Conservation (phyloP, 1,140 invertebrate species). For the Mactra quadrangularis region DNA sequence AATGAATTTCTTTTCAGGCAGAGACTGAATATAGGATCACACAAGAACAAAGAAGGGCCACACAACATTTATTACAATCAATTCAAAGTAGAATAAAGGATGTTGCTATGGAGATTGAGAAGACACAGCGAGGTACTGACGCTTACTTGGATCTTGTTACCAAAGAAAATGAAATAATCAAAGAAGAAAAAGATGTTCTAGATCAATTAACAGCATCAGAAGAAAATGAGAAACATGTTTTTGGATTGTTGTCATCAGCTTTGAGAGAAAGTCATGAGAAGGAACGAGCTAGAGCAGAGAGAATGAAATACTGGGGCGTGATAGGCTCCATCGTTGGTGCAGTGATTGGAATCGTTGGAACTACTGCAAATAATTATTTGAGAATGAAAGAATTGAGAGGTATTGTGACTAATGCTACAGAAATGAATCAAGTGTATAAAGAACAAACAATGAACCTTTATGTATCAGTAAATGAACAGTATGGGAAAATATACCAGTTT, state of each 20-base stretch:
- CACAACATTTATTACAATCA: slow-evolving; percentile 85
- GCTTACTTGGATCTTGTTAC: slow-evolving; percentile 87
- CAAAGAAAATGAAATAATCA: slow-evolving; percentile 83
- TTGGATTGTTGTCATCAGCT: slow-evolving; percentile 87
- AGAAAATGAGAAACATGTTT: slow-evolving; percentile 87
- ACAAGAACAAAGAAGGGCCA: slow-evolving; percentile 86
- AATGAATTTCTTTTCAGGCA: slow-evolving; percentile 86
- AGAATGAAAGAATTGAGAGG: slow-evolving; percentile 88
- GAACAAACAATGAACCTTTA: slow-evolving; percentile 65
- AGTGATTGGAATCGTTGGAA: slow-evolving; percentile 88
- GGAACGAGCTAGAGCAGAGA: slow-evolving; percentile 89
- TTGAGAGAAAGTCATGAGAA: slow-evolving; percentile 90
- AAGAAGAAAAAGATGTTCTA: slow-evolving; percentile 80
- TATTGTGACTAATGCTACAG: slow-evolving; percentile 85
- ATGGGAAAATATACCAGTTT: slow-evolving; percentile 73
- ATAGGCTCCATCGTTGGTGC: slow-evolving; percentile 89
- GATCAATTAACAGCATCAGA: slow-evolving; percentile 82
- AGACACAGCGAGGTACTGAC: slow-evolving; percentile 88
- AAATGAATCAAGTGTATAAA: slow-evolving; percentile 68
- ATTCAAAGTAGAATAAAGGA: slow-evolving; percentile 88
- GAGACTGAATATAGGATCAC: slow-evolving; percentile 86
- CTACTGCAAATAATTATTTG: slow-evolving; percentile 87
- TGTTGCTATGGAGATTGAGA: slow-evolving; percentile 88
- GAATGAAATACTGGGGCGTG: slow-evolving; percentile 92
- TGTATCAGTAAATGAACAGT: slow-evolving; percentile 70